Base-by-base conservation (phyloP, 2,888 invertebrate genomes). In the Camponotus fellah region DNA sequence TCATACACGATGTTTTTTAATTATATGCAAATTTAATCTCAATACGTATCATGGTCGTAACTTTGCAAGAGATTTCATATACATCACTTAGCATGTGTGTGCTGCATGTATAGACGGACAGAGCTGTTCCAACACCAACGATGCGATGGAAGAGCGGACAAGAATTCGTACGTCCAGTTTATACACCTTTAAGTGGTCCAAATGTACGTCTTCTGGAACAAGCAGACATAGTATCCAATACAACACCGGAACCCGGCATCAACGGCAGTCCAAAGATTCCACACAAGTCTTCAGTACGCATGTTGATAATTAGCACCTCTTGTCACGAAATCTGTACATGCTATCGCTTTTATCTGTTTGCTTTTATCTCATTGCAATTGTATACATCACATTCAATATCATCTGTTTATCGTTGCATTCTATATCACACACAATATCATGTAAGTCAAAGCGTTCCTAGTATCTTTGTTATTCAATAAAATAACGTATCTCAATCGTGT, bases 101-200 rank as follows among this genome's bases (percentile, higher is more conserved):
- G 93, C 93, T 94, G 94, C 94, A 95, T 95, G 94, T 94, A 53
- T 53, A 94, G 94, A 94, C 92, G 92, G 92, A 91, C 89, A 94
- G 91, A 91, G 92, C 91, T 85, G 90, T 88, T 87, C 92, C 88
- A 91, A 91, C 91, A 76, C 90, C 93, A 82, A 92, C 90, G 90
- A 91, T 94, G 92, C 91, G 91, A 88, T 94, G 94, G 94, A 93
- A 92, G 91, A 94, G 92, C 85, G 94, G 94, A 76, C 94, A 94
- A 89, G 94, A 95, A 83, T 93, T 93, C 90, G 94, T 94, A 81
- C 93, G 92, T 85, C 91, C 88, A 89, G 92, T 94, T 91, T 92
- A 93, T 91, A 90, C 92, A 74, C 92, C 94, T 77, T 89, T 93
- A 92, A 94, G 92, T 89, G 93, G 94, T 72, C 93, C 93, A 58